Evolutionary conservation across 2,797 vertebrate genomes (phyloP).

Genomic region (Chloroceryle inda): DNA sequence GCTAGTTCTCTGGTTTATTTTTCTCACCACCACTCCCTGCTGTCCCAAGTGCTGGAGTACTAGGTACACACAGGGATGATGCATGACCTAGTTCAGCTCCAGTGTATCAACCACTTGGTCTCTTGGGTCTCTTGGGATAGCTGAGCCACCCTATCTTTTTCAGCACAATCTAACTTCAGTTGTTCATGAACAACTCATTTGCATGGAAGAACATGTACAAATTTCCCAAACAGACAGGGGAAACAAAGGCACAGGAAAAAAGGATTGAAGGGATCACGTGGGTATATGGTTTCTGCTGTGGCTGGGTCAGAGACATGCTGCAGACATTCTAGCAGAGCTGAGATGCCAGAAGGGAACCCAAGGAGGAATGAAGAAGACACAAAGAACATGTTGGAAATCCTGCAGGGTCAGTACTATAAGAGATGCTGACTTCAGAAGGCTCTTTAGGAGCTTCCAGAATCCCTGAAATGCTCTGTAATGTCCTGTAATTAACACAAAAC

Average conservation of each 20-base stretch:
- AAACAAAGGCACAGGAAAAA: background rate
- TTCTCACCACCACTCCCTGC: background rate
- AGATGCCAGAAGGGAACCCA: background rate
- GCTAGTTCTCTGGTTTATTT: background rate
- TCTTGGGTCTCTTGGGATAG: background rate
- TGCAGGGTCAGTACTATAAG: background rate
- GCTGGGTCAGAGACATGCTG: background rate
- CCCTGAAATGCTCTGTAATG: background rate
- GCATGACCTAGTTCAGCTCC: background rate
- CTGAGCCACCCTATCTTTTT: background rate
- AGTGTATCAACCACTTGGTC: background rate
- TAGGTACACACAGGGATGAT: accelerated
- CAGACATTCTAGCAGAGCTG: background rate
- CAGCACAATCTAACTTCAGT: background rate
- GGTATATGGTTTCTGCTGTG: background rate
- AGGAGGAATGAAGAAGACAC: background rate
- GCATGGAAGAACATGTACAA: background rate
- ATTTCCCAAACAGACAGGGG: background rate
- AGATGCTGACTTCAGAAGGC: background rate
- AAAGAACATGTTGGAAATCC: background rate
- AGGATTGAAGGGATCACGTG: background rate
- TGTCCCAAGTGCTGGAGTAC: background rate
- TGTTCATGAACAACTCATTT: accelerated
- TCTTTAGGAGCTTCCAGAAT: background rate
- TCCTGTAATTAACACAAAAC: background rate